Base-by-base conservation (phyloP, 2,888 invertebrate genomes). In the Microdon myrmicae region DNA sequence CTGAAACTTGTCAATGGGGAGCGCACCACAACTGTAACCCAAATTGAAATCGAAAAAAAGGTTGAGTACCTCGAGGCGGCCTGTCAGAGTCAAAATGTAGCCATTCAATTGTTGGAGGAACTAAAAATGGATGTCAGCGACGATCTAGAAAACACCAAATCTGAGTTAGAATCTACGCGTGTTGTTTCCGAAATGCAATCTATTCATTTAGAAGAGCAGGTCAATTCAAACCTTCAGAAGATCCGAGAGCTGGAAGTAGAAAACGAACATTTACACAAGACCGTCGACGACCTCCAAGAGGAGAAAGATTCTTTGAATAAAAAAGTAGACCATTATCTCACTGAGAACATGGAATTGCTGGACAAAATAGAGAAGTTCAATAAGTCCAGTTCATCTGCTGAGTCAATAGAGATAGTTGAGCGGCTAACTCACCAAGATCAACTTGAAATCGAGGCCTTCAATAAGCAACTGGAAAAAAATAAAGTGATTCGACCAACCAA, bases 171-270 rank as follows among this genome's bases (percentile, higher is more conserved):
- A 44, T 81, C 83, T 28, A 82, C 88, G 64, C 86, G 87, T 71
- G 90, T 92, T n/a, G 85, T 86, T 16, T 86, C 89, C 1, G 90
- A 92, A 81, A 87, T 92, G 73, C 87, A 86, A 69, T 86, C 88
- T 4, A 88, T 90, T 23, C 89, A 91, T 71, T 77, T 90, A 58
- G 92, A 93, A 76, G 92, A 92, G 75, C 87, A 90, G 75, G 79
- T 90, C 34, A 89, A 86, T 41, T 60, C 79, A 71, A 78, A 82
- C 48, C 72, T 87, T 3, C 80, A 81, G 66, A 79, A 79, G 20
- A 83, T 84, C 56, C 81, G 83, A 38, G 83, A 85, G 35, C 75
- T 72, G 7, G 44, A 66, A 5, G 23, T 5, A 13, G 66, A 66
- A 9, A 68, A 67, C 2, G 54, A 69, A 8, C 58, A 69, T 13